Evolutionary conservation across 64 coral and sea anemone species (phyloP), one percentile per base, ranked within the genome.

Genomic region (Porites australiensis): DNA sequence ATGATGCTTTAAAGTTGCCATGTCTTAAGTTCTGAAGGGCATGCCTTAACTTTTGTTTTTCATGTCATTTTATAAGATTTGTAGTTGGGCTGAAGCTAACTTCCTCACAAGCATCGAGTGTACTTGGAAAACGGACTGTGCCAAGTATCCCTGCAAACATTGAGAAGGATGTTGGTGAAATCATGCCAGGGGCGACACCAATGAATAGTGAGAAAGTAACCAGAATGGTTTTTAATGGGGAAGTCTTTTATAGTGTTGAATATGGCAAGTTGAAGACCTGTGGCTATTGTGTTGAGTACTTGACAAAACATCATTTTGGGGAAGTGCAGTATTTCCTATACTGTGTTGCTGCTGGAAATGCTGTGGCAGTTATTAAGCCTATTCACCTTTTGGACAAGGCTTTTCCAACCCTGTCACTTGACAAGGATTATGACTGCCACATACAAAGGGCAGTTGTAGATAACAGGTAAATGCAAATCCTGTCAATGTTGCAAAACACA

Each of bases 191-290:
- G 2, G 77, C 49, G 23, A 16, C 18, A 16, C 15, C 49, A 53
- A 21, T 20, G 55, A 57, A 81, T 11, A 23, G 58, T 44, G 11
- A n/a, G 50, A 81, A 81, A 58, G 16, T 54, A 13, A 81, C 48
- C 2, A 81, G 77, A 54, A 81, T 81, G 49, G 23, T 15, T 10
- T 50, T 23, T 16, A 18, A 52, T 81, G 77, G 77, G 55, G 77
- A 50, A 9, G 77, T 81, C 10, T 49, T 58, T 58, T 81, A 58
- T n/a, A 81, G 77, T 22, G 10, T 54, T 44, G 77, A 81, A 0
- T 81, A 81, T 81, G 77, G 77, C 52, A 81, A 81, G 50, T 50
- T 81, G 14, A 81, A 81, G 54, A 81, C 77, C n/a, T 81, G 77
- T 81, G 77, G 48, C 10, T 81, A 58, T 81, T 81, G 77, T 81